Evolutionary conservation across 2,888 invertebrate genomes (phyloP).

Genomic region (Norana najaformis): DNA sequence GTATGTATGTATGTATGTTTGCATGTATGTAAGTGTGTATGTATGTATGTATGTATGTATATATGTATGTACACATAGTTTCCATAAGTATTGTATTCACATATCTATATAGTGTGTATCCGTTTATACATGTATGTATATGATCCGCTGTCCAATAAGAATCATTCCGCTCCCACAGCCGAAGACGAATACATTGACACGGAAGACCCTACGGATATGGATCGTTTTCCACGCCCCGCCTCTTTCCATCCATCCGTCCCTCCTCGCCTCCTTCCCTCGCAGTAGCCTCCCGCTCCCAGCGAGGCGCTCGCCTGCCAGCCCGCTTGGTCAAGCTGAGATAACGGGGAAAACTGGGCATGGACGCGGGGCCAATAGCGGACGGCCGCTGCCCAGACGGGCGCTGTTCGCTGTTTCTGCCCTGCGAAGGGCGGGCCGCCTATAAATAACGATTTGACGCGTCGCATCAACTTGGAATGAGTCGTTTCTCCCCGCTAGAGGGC

Average conservation of each 20-base stretch:
- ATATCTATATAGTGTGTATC: no score
- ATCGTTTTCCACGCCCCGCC: background rate
- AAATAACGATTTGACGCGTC: conserved; percentile 6
- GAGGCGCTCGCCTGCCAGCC: background rate
- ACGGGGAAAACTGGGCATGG: conserved; percentile 6
- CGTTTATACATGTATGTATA: background rate
- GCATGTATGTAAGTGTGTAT: background rate
- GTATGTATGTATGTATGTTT: background rate
- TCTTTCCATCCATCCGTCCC: conserved; percentile 2
- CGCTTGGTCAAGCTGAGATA: background rate
- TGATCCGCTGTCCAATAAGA: background rate
- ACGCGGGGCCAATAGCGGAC: conserved; percentile 15
- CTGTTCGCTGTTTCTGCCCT: background rate
- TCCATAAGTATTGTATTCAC: background rate
- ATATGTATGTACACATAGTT: background rate
- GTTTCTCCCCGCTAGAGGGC: conserved; percentile 6
- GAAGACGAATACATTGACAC: background rate
- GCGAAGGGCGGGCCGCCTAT: background rate
- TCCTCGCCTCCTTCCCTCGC: background rate
- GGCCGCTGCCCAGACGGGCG: background rate
- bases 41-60: background rate
- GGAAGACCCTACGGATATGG: background rate
- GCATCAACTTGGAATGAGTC: conserved; percentile 7
- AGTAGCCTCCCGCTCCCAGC: background rate
- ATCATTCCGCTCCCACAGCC: background rate